Conservation (phyloP, 2,888 invertebrate genomes). For the Cyclophora punctaria region DNA sequence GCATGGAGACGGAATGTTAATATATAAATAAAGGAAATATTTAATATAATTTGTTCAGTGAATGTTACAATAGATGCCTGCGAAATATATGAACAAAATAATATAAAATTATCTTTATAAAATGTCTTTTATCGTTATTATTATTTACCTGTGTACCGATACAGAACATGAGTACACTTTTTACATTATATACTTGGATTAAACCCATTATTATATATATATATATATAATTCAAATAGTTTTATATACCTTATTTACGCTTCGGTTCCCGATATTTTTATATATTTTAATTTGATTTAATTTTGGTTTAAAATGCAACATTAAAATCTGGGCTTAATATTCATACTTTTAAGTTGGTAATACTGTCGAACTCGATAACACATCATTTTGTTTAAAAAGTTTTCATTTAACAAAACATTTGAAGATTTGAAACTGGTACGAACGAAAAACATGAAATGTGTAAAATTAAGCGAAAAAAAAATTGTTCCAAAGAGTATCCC, state of each 20-base stretch:
- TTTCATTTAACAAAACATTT: conserved; percentile 2
- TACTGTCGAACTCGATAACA: conserved; percentile 3
- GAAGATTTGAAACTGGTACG: too few relatives aligned
- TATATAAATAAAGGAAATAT: conserved; percentile 25
- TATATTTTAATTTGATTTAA: conserved; percentile 15
- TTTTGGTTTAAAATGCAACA: conserved; percentile 27
- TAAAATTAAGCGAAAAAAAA: conserved; percentile 5
- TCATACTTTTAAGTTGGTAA: conserved; percentile 61
- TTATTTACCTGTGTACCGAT: conserved; percentile 21
- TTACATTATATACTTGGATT: conserved; percentile 17
- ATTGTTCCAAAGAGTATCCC: conserved; percentile 17
- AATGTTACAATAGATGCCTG: conserved; percentile 23
- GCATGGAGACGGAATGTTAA: conserved; percentile 68
- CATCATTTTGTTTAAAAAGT: conserved; percentile 6
- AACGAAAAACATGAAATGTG: conserved; percentile 6
- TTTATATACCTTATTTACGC: conserved; percentile 12
- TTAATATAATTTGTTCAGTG: conserved; percentile 14
- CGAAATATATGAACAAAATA: conserved; percentile 5
- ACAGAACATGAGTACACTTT: conserved; percentile 23
- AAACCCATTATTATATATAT: conserved; percentile 15
- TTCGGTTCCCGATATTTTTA: conserved; percentile 23
- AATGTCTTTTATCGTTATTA: conserved; percentile 12
- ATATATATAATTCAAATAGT: conserved; percentile 9
- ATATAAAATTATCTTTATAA: conserved; percentile 6
- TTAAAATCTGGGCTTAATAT: conserved; percentile 37